Conservation (phyloP, 1,140 invertebrate genomes). For the Thaumatotibia leucotreta region DNA sequence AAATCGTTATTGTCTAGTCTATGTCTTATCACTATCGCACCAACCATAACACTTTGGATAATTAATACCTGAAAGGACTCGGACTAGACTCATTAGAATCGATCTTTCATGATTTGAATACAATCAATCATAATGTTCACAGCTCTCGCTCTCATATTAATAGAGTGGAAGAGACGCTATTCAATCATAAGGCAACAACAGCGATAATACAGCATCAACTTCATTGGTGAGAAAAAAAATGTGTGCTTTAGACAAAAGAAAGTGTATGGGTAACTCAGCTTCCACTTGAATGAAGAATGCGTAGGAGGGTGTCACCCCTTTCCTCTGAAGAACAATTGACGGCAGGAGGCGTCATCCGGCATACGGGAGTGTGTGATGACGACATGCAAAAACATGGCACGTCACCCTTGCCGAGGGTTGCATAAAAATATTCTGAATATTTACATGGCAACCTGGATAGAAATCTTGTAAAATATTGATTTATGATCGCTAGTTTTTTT, state of each 20-base stretch:
- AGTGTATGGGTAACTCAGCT: slow-evolving; percentile 43
- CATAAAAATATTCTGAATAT: not conserved
- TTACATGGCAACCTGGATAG: not conserved
- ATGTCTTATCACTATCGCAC: too few relatives aligned
- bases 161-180: not conserved
- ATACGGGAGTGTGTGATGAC: slow-evolving; percentile 35
- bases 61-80: not conserved
- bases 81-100: not conserved
- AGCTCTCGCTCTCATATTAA: not conserved
- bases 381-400: slow-evolving; percentile 27
- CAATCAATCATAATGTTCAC: not conserved
- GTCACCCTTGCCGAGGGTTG: not conserved
- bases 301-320: slow-evolving; percentile 64
- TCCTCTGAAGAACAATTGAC: slow-evolving; percentile 51
- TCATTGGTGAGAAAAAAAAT: slow-evolving; percentile 1
- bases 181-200: not conserved
- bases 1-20: not conserved
- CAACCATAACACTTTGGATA: too few relatives aligned
- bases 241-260: not conserved
- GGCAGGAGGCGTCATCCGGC: slow-evolving; percentile 41
- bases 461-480: not conserved
- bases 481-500: too few relatives aligned
- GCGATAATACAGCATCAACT: not conserved
- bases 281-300: slow-evolving; percentile 61
- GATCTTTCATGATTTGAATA: not conserved